Evolutionary conservation across 2,888 invertebrate genomes (phyloP), one percentile per base, ranked within the genome.

Genomic region (Tanytarsus gracilentus): DNA sequence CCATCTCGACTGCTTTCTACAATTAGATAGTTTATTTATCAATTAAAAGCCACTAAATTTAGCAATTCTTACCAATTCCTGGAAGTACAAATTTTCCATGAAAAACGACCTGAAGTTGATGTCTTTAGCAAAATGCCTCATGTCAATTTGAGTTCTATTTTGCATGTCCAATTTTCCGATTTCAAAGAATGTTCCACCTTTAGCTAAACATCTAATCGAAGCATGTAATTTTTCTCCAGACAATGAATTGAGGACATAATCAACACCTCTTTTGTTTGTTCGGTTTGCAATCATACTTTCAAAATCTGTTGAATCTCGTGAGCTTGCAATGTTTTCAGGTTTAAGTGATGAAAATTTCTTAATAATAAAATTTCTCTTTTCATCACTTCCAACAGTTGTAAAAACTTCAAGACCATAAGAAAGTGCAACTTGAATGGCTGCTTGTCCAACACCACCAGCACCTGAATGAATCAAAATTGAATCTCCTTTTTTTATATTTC

Each of bases 161-260:
- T 82, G 80, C 66, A 88, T 77, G 70, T 88, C 87, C 67, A 82
- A 85, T 72, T 87, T 88, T 64, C 88, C 88, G 65, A 88, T 87
- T 73, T 88, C 88, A 61, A 88, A 75, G 77, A 88, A 88, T 3
- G 85, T 77, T 11, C 87, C 80, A 40, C 78, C 76, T 67, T 74
- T 74, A 18, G 74, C 77, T 14, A 80, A 70, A 64, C 80, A 80
- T 2, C 77, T 70, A 2, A 78, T 75, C 2, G 78, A 77, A 0
- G 78, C 78, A 76, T 77, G 80, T 1, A 93, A 77, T 71, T 92
- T 92, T 40, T 93, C 91, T 66, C 88, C 91, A 1, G 91, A 82
- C 48, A 94, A 74, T 0, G 90, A 91, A 72, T 94, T 94, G 14
- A 88, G 75, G 25, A 93, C 85, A 29, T 92, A 70, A 68, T 94